These are phyloP conservation scores for Chrysogorgia sp. DNA, from an alignment of 92 coral and sea anemone species.

Conservation along the genomic window DNA sequence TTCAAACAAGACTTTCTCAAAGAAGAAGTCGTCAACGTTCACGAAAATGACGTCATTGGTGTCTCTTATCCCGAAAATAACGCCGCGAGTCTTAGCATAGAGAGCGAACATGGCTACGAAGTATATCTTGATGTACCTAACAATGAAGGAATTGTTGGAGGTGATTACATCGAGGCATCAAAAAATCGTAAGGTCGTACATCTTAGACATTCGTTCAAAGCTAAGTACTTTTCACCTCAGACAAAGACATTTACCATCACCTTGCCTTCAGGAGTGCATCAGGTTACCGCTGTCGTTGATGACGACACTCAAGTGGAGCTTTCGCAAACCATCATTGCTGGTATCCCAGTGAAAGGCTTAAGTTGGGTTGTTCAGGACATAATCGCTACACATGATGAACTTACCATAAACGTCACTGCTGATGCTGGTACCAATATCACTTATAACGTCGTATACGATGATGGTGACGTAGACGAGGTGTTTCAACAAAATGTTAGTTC, in stretches of 20 bases:
- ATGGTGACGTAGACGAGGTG: conserved; percentile 44
- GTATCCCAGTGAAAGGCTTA: neutral
- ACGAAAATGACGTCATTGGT: conserved; percentile 71
- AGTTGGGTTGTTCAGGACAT: neutral
- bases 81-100: conserved; percentile 58
- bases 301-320: neutral
- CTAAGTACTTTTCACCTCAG: conserved; percentile 9
- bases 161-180: conserved; percentile 11
- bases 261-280: conserved; percentile 14
- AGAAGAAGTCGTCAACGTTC: conserved; percentile 50
- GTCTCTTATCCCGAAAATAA: conserved; percentile 61
- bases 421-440: conserved; percentile 78
- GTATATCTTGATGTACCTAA: neutral
- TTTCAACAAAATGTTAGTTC: neutral
- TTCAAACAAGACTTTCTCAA: neutral
- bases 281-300: neutral
- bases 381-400: conserved; percentile 7
- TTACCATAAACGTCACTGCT: conserved; percentile 35
- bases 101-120: conserved; percentile 10
- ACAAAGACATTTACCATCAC: neutral
- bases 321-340: neutral
- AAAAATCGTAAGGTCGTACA: neutral
- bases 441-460: conserved; percentile 80
- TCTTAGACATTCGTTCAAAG: conserved; percentile 22
- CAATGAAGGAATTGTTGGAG: neutral